A percentile compares a stretch with the other conserved stretches of the same genome.
phyloP scores from a whole-genome alignment of 2,888 invertebrate species.

The Eulithis testata region DNA sequence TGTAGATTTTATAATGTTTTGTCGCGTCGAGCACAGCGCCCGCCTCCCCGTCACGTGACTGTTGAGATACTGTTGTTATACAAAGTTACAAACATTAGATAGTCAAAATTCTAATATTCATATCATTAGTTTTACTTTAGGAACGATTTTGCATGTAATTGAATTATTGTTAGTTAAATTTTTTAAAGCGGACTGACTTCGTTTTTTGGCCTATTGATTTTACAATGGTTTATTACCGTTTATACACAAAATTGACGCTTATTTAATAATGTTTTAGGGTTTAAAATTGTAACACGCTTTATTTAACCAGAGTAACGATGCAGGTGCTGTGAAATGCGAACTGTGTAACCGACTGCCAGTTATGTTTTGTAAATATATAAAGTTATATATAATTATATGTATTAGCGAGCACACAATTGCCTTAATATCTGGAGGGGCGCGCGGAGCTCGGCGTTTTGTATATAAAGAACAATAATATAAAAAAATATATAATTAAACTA shows the following conservation, averaged over 20 bases:
- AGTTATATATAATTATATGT: slow-evolving; percentile 67
- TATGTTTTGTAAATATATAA: slow-evolving; percentile 78
- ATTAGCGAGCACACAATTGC: slow-evolving; percentile 72
- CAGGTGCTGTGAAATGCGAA: slow-evolving; percentile 67
- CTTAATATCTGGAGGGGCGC: slow-evolving; percentile 67
- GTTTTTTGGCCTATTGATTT: slow-evolving; percentile 73
- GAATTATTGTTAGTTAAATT: slow-evolving; percentile 65
- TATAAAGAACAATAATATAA: slow-evolving; percentile 79
- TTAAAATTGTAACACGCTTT: slow-evolving; percentile 69
- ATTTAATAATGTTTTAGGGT: slow-evolving; percentile 59
- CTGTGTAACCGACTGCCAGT: slow-evolving; percentile 69
- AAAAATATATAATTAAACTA: slow-evolving; percentile 61
- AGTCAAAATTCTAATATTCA: slow-evolving; percentile 82
- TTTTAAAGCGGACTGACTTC: slow-evolving; percentile 66
- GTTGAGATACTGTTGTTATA: slow-evolving; percentile 59
- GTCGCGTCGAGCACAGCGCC: slow-evolving; percentile 52
- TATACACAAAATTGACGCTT: slow-evolving; percentile 49
- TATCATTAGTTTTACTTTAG: slow-evolving; percentile 84
- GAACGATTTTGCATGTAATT: slow-evolving; percentile 64
- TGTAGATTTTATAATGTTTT: slow-evolving; percentile 48
- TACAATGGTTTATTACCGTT: slow-evolving; percentile 55
- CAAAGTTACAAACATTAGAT: slow-evolving; percentile 69
- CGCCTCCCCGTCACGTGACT: slow-evolving; percentile 51
- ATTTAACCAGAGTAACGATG: slow-evolving; percentile 69
- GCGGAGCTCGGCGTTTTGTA: slow-evolving; percentile 73